A percentile compares a stretch with the other conserved stretches of the same genome.
Evolutionary conservation across 2,113 vertebrate species (phyloP).

Genomic region (Nansenia antarctica): DNA sequence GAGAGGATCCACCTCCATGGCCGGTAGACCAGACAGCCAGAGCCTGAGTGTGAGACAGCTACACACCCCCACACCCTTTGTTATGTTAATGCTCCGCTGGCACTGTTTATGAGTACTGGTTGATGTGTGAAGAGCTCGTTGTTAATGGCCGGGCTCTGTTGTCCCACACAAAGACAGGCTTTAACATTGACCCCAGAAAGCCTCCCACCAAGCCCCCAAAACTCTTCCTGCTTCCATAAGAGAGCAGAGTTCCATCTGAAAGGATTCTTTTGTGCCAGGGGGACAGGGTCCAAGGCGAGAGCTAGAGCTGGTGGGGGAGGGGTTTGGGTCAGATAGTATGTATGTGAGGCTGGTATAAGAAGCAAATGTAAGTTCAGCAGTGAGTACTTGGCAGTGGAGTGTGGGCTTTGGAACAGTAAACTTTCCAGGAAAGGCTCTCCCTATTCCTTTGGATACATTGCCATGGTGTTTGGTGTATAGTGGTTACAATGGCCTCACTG

Average conservation of each 20-base stretch:
- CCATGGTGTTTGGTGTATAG: too few relatives aligned
- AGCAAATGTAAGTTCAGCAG: conserved; percentile 57
- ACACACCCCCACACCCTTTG: conserved; percentile 61
- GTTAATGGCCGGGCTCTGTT: conserved; percentile 64
- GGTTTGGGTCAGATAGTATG: conserved; percentile 56
- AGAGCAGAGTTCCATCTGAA: conserved; percentile 69
- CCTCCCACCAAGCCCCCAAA: conserved; percentile 48
- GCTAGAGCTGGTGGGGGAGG: conserved; percentile 51
- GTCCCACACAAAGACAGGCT: conserved; percentile 73
- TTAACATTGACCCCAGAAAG: conserved; percentile 70
- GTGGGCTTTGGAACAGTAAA: conserved; percentile 4
- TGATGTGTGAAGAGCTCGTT: conserved; percentile 71
- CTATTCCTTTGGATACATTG: too few relatives aligned
- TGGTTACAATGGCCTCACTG: too few relatives aligned
- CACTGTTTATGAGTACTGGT: conserved; percentile 65
- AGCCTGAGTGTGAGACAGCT: conserved; percentile 49
- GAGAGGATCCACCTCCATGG: conserved; percentile 41
- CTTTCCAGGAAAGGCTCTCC: background rate
- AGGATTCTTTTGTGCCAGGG: conserved; percentile 69
- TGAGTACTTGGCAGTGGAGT: conserved; percentile 30
- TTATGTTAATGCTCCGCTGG: conserved; percentile 77
- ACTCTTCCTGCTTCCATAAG: conserved; percentile 68
- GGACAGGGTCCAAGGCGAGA: conserved; percentile 53
- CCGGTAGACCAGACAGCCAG: conserved; percentile 30
- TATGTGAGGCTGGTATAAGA: conserved; percentile 56